Percentiles rank a stretch among this genome's conserved stretches.
Conservation (phyloP, 2,113 vertebrate species). For the Colossoma macropomum region DNA sequence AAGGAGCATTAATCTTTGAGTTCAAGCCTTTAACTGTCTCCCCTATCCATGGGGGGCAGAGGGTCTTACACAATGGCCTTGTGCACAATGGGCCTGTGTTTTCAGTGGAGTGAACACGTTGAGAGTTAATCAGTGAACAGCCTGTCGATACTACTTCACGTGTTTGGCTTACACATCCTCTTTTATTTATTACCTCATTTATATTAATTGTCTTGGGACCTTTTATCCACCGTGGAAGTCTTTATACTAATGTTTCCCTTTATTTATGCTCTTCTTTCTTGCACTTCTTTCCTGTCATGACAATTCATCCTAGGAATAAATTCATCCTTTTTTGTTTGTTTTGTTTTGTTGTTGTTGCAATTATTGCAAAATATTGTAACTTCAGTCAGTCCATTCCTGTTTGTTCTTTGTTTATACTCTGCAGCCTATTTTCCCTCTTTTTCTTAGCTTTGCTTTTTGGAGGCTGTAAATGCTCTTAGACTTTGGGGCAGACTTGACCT, state of each 20-base stretch:
- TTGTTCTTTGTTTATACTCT: slow-evolving; percentile 1
- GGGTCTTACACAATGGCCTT: slow-evolving; percentile 30
- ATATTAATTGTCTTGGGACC: slow-evolving; percentile 1
- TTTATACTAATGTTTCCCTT: slow-evolving; percentile 16
- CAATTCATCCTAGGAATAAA: not conserved
- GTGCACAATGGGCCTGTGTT: slow-evolving; percentile 50
- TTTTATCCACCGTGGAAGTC: slow-evolving; percentile 9
- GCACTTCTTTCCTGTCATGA: not conserved
- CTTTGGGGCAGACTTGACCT: slow-evolving; percentile 25
- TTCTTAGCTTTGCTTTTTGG: not conserved
- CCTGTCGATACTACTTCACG: slow-evolving; percentile 19
- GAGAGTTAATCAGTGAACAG: slow-evolving; percentile 33
- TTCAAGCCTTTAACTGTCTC: slow-evolving; percentile 59
- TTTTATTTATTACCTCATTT: slow-evolving; percentile 26
- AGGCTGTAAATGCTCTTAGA: slow-evolving; percentile 20
- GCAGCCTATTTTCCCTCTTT: not conserved
- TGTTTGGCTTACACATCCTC: slow-evolving; percentile 28
- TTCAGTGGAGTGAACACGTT: slow-evolving; percentile 42
- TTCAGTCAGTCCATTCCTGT: not conserved
- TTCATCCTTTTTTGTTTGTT: no score
- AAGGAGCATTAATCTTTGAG: slow-evolving; percentile 59
- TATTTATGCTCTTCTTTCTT: not conserved
- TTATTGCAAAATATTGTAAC: not conserved
- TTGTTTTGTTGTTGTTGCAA: not conserved
- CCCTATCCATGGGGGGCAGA: slow-evolving; percentile 15